A percentile compares a stretch with the other conserved stretches of the same genome.
Conservation (phyloP, 2,888 invertebrate species). For the Morinoia aosen region DNA sequence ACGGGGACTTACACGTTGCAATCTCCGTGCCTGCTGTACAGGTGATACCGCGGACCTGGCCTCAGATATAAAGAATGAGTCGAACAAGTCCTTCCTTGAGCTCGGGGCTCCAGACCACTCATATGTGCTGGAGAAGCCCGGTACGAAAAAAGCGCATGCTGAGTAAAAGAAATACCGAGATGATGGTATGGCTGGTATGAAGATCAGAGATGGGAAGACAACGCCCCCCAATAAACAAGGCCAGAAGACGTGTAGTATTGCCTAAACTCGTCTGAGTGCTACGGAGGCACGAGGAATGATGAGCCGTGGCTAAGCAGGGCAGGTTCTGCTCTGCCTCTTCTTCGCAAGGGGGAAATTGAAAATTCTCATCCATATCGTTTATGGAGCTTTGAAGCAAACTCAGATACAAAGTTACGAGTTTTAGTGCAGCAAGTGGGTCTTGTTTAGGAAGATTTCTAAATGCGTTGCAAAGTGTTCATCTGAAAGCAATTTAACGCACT, state of each 20-base stretch:
- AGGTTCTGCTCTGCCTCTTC: background rate
- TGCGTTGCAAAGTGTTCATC: background rate
- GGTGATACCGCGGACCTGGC: background rate
- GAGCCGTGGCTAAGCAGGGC: background rate
- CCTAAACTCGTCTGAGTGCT: background rate
- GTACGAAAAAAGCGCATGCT: background rate
- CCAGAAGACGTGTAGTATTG: background rate
- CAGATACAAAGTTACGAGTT: background rate
- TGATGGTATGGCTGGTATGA: background rate
- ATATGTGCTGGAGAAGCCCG: background rate
- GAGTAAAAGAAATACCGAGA: background rate
- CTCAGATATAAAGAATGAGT: background rate
- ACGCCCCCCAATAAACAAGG: constrained; percentile 23
- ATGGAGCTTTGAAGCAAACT: background rate
- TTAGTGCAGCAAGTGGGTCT: background rate
- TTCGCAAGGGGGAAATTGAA: background rate
- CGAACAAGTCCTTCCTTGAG: background rate
- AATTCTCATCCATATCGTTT: background rate
- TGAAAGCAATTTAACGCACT: no score
- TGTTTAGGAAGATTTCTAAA: background rate
- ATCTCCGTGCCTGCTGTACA: background rate
- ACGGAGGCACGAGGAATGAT: background rate
- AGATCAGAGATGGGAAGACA: background rate
- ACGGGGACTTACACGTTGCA: background rate
- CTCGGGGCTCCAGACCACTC: background rate